Conservation (phyloP, 2,113 vertebrate species). For the Nipponia nippon region DNA sequence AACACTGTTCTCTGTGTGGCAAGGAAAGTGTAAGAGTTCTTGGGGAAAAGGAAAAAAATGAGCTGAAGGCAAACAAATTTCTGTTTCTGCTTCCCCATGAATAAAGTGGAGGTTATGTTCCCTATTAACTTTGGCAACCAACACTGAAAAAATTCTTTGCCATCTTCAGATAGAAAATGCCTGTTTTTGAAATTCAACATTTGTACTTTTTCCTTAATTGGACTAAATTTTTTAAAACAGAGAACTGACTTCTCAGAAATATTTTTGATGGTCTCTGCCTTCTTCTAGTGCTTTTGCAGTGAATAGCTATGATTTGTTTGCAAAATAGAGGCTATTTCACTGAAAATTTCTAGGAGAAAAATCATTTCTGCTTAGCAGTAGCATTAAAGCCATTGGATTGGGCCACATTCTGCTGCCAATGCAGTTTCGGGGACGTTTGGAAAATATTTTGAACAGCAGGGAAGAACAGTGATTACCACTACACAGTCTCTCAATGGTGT, state of each 20-base stretch:
- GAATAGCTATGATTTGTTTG: neutral
- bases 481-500: neutral
- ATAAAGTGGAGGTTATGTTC: neutral
- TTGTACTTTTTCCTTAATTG: neutral
- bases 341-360: constrained; percentile 17
- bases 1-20: neutral
- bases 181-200: neutral
- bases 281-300: neutral
- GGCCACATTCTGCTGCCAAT: constrained; percentile 19
- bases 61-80: neutral
- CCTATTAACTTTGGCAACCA: neutral
- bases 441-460: constrained; percentile 52
- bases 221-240: neutral
- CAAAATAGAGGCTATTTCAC: constrained; percentile 25
- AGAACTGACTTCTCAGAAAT: neutral
- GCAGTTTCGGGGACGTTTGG: neutral
- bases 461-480: constrained; percentile 20
- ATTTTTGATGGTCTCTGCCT: neutral
- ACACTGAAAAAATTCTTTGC: neutral
- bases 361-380: constrained; percentile 15
- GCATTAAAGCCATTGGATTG: constrained; percentile 33
- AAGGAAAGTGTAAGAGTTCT: neutral
- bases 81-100: neutral
- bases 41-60: neutral
- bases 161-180: neutral